Percentiles rank a stretch among this genome's conserved stretches.
These are phyloP conservation scores for Actinopyga echinites DNA, from an alignment of 53 echinoderm and acorn worm species.

Conservation along the genomic window DNA sequence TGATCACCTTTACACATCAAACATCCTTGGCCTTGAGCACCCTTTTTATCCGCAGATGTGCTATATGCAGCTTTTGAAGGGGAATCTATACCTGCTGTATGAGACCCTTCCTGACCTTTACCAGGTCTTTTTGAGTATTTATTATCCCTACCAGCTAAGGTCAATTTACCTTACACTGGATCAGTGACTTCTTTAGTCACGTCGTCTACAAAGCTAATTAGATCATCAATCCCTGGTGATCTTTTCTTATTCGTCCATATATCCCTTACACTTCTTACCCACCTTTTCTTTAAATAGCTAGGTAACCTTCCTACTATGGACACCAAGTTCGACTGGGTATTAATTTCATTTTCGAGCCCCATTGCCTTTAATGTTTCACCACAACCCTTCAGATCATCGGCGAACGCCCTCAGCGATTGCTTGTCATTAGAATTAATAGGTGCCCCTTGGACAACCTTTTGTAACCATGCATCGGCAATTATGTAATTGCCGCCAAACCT, in stretches of 20 bases:
- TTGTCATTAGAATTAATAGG: slow-evolving; percentile 1
- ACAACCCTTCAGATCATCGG: slow-evolving; percentile 49
- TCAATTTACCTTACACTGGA: slow-evolving; percentile 14
- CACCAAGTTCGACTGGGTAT: slow-evolving; percentile 20
- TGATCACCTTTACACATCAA: not conserved
- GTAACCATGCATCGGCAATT: slow-evolving; percentile 56
- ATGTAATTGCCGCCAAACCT: slow-evolving; percentile 43
- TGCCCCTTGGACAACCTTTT: slow-evolving; percentile 35
- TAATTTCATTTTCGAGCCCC: slow-evolving; percentile 28
- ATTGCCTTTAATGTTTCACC: slow-evolving; percentile 51
- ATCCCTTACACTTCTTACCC: slow-evolving; percentile 38
- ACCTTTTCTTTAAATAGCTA: slow-evolving; percentile 34
- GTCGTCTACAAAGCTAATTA: not conserved
- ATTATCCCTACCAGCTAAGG: not conserved
- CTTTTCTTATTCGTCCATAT: not conserved
- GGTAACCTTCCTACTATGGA: slow-evolving; percentile 28
- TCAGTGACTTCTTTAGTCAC: not conserved
- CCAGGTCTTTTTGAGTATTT: not conserved
- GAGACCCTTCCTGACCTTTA: too few relatives aligned
- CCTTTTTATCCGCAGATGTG: not conserved
- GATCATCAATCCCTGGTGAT: not conserved
- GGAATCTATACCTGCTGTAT: not conserved
- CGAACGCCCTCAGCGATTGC: slow-evolving; percentile 38
- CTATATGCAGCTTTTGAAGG: too few relatives aligned
- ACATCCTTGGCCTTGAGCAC: not conserved